Conservation (phyloP, 2,888 invertebrate genomes). For the Laspeyria flexula region DNA sequence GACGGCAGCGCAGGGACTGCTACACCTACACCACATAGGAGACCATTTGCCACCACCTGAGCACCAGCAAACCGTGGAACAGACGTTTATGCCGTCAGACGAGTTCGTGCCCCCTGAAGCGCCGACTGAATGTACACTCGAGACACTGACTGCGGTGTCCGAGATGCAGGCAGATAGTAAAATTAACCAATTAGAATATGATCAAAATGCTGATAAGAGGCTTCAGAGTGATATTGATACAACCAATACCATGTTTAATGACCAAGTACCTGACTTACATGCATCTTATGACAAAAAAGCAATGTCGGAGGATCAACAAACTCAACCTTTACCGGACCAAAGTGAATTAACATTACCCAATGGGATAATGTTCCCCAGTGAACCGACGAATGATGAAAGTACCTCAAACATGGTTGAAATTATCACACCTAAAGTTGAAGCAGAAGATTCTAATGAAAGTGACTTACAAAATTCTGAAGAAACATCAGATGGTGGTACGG, state of each 20-base stretch:
- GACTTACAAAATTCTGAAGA: constrained; percentile 29
- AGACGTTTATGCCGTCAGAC: constrained; percentile 66
- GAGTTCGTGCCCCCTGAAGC: constrained; percentile 59
- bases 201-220: constrained; percentile 64
- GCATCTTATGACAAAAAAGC: constrained; percentile 41
- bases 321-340: constrained; percentile 56
- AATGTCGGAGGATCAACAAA: constrained; percentile 49
- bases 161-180: constrained; percentile 56
- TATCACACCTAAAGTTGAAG: constrained; percentile 21
- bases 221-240: constrained; percentile 57
- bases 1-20: constrained; percentile 75
- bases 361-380: constrained; percentile 52
- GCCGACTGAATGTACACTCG: constrained; percentile 59
- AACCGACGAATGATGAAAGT: constrained; percentile 32
- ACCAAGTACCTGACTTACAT: constrained; percentile 68
- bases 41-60: constrained; percentile 65
- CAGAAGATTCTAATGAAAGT: constrained; percentile 31
- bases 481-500: constrained; percentile 41
- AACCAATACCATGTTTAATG: constrained; percentile 60
- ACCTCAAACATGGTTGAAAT: constrained; percentile 4
- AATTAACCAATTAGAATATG: constrained; percentile 63
- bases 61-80: constrained; percentile 70
- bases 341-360: constrained; percentile 57
- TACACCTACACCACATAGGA: constrained; percentile 75
- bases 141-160: constrained; percentile 54